Percentiles rank a stretch among this genome's conserved stretches.
Conservation (phyloP, 2,888 invertebrate genomes). For the Drosophila stalkeri region DNA sequence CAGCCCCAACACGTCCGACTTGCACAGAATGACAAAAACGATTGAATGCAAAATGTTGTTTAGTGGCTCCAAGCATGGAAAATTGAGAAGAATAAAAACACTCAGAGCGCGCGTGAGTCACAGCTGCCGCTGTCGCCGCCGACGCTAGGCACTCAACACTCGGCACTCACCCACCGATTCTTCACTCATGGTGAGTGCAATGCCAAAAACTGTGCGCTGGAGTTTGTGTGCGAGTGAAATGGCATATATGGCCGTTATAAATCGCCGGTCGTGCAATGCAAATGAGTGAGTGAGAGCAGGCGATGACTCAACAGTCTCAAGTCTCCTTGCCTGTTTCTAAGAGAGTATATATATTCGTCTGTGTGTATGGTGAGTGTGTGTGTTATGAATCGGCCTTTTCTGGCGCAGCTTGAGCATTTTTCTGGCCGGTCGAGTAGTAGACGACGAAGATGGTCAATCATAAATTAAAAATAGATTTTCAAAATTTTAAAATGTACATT, state of each 20-base stretch:
- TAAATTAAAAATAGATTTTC: constrained; percentile 76
- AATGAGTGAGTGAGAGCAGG: constrained; percentile 77
- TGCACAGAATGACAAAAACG: constrained; percentile 69
- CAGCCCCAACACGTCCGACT: constrained; percentile 73
- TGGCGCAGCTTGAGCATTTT: constrained; percentile 53
- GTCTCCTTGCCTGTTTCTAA: constrained; percentile 42
- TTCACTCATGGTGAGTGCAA: constrained; percentile 56
- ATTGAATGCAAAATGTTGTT: constrained; percentile 65
- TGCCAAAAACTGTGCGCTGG: constrained; percentile 63
- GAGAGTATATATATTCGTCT: background rate
- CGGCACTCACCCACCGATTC: constrained; percentile 40
- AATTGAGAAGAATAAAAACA: constrained; percentile 40
- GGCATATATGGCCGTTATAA: constrained; percentile 71
- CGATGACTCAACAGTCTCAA: constrained; percentile 73
- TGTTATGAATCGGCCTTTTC: constrained; percentile 69
- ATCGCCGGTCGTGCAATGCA: constrained; percentile 69
- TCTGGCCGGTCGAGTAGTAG: constrained; percentile 71
- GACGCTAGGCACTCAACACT: background rate
- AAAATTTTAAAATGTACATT: constrained; percentile 49
- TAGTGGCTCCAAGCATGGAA: constrained; percentile 55
- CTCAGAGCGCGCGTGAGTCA: constrained; percentile 64
- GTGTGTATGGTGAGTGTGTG: constrained; percentile 28
- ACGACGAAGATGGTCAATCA: constrained; percentile 60
- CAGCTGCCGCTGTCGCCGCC: constrained; percentile 52
- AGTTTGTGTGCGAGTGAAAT: constrained; percentile 64